Conservation (phyloP, 1,140 invertebrate species). For the Megalopta genalis region DNA sequence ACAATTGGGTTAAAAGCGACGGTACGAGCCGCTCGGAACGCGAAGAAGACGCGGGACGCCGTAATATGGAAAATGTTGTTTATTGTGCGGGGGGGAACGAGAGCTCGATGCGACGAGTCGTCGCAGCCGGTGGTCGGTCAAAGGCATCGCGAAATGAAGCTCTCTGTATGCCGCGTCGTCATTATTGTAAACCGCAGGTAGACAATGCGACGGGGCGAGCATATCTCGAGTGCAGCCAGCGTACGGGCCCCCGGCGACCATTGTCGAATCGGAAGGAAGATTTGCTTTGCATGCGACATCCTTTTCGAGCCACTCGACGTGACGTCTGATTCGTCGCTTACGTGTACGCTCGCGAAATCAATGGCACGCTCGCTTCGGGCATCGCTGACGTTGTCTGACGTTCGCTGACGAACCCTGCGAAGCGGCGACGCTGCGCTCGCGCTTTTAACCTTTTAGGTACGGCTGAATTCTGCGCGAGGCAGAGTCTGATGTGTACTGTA, state of each 20-base stretch:
- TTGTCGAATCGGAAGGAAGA: constrained; percentile 66
- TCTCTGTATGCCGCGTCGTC: constrained; percentile 65
- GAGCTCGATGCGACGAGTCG: background rate
- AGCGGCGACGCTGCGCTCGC: background rate
- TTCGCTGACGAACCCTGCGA: background rate
- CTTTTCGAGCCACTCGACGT: constrained; percentile 58
- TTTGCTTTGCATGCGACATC: constrained; percentile 64
- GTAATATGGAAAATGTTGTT: constrained; percentile 40
- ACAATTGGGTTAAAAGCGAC: background rate
- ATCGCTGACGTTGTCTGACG: too few species aligned
- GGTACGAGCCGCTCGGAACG: background rate
- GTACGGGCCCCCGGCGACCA: constrained; percentile 47
- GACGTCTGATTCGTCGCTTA: constrained; percentile 47
- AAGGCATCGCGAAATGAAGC: constrained; percentile 65
- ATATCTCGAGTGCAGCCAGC: constrained; percentile 56
- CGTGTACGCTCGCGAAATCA: constrained; percentile 33
- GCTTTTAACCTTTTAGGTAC: constrained; percentile 6
- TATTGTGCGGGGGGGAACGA: constrained; percentile 10
- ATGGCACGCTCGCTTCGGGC: constrained; percentile 26
- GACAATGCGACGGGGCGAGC: constrained; percentile 58
- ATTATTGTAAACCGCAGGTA: constrained; percentile 64
- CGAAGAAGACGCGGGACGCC: background rate
- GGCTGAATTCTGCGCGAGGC: too few species aligned
- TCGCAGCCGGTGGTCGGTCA: constrained; percentile 55
- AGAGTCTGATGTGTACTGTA: too few species aligned